A percentile compares a stretch with the other conserved stretches of the same genome.
These are phyloP conservation scores for Callipepla californica DNA, from an alignment of 2,113 vertebrate species.

Conservation along the genomic window DNA sequence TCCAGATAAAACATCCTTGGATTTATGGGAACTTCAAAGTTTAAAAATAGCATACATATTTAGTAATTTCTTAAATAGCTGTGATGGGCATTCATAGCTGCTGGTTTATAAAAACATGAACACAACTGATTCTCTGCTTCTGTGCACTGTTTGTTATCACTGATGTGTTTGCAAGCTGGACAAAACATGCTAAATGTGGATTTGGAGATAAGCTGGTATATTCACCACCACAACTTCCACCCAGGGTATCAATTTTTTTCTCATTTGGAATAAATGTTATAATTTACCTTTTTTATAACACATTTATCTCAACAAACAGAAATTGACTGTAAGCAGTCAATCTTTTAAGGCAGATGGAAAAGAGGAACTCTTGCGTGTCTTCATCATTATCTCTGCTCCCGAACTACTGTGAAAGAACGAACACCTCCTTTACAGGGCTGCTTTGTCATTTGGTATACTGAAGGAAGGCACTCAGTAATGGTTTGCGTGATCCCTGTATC, in stretches of 20 bases:
- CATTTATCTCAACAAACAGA: not conserved
- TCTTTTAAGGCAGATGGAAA: not conserved
- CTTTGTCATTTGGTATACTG: not conserved
- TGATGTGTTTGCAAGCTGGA: not conserved
- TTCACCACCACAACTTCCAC: not conserved
- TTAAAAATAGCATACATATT: not conserved
- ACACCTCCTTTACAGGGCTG: not conserved
- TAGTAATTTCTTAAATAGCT: constrained; percentile 22
- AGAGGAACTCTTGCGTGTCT: not conserved
- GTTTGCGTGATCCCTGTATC: not conserved
- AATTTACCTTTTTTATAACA: not conserved
- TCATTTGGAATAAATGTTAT: not conserved
- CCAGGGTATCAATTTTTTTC: not conserved
- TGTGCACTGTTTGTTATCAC: not conserved
- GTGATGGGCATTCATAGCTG: not conserved
- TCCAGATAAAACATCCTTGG: constrained; percentile 25
- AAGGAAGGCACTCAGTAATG: not conserved
- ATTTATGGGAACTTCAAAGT: not conserved
- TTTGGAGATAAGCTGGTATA: not conserved
- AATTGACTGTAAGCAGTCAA: not conserved
- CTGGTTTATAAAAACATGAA: constrained; percentile 13
- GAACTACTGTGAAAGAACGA: not conserved
- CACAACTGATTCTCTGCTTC: not conserved
- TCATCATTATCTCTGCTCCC: not conserved
- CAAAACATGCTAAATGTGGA: not conserved